Evolutionary conservation across 2,797 vertebrate genomes (phyloP), one percentile per base, ranked within the genome.

Genomic region (Takifugu rubripes): DNA sequence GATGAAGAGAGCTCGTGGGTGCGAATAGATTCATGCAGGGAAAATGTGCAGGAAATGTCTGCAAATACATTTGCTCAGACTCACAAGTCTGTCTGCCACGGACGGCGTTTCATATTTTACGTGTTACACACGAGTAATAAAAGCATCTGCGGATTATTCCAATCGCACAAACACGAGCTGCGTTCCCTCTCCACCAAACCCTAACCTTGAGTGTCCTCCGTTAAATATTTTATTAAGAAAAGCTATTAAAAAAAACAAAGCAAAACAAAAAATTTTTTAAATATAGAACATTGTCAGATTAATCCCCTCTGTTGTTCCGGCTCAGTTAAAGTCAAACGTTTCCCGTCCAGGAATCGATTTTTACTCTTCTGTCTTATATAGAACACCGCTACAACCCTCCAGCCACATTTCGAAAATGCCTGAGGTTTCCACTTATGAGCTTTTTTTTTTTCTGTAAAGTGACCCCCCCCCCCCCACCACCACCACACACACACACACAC

Each of bases 371-470:
- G 47, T 59, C 21, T 57, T 63, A 49, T 61, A 55, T 5, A 12
- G 66, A 36, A 52, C 55, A 73, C 8, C 68, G 31, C 61, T 66
- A 45, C 54, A 55, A 61, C 64, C 66, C 64, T 61, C 53, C 51
- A 67, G n/a, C 53, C 77, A 58, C 66, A 75, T 82, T 77, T 77
- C 61, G 77, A 17, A 82, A 71, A 83, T 84, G 68, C 68, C 74
- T 65, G 52, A 64, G 64, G 52, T 60, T 71, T 76, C 26, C 17
- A 9, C 11, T 54, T 54, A 42, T 15, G 46, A 63, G 72, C 58
- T 46, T 46, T 46, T 46, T 70, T 64, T 52, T 46, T 27, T 36
- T 54, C 26, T 16, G 21, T 21, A 21, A 48, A 63, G 75, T 56
- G 71, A 68, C 44, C 17, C 9, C 40, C 40, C 5, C 42, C n/a